Conservation (phyloP, 2,113 vertebrate genomes). For the Carettochelys insculpta region DNA sequence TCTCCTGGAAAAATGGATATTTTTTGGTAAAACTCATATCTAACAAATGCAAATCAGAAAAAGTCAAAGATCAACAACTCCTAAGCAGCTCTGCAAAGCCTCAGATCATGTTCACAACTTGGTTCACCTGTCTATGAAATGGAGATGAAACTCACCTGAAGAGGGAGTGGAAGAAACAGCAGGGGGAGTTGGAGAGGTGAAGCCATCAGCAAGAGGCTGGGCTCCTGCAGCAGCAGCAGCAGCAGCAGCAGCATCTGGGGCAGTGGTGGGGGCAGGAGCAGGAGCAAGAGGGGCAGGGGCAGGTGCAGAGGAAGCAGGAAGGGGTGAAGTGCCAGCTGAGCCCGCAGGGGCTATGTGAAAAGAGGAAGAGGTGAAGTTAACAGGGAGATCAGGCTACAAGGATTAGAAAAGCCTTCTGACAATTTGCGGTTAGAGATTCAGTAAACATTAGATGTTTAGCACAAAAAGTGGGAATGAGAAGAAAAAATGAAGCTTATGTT, state of each 20-base stretch:
- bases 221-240: slow-evolving; percentile 83
- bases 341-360: slow-evolving; percentile 79
- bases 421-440: slow-evolving; percentile 67
- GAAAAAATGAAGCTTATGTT: slow-evolving; percentile 45
- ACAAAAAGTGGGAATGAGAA: slow-evolving; percentile 17
- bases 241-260: slow-evolving; percentile 83
- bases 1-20: not conserved
- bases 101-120: not conserved
- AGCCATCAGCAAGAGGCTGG: slow-evolving; percentile 87
- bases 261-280: slow-evolving; percentile 77
- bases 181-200: slow-evolving; percentile 92
- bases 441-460: slow-evolving; percentile 56
- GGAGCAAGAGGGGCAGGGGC: slow-evolving; percentile 78
- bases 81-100: slow-evolving; percentile 3
- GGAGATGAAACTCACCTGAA: slow-evolving; percentile 89
- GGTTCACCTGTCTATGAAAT: slow-evolving; percentile 30
- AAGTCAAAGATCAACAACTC: not conserved
- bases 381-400: slow-evolving; percentile 74
- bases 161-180: slow-evolving; percentile 88
- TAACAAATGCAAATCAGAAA: not conserved
- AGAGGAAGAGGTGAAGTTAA: slow-evolving; percentile 81
- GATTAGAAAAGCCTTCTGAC: slow-evolving; percentile 70
- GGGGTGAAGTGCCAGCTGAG: slow-evolving; percentile 85
- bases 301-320: slow-evolving; percentile 80
- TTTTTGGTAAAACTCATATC: not conserved